Evolutionary conservation across 2,113 vertebrate species (phyloP).

Genomic region (Xiphorhynchus elegans): DNA sequence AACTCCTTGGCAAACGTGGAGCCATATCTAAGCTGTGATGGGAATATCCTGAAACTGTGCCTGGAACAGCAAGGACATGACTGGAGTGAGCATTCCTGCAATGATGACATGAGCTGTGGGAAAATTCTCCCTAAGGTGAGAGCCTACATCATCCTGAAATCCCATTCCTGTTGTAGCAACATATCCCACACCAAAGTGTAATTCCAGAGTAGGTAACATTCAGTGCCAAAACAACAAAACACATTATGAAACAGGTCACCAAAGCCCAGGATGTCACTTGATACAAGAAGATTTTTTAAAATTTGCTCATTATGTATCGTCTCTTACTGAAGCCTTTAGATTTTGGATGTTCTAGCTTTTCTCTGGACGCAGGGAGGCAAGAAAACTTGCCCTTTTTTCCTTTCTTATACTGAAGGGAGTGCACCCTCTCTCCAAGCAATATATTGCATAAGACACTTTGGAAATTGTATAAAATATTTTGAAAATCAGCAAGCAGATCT

Average conservation of each 20-base stretch:
- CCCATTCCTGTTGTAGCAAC: background rate
- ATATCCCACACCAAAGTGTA: too few species aligned
- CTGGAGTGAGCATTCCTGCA: rapidly evolving
- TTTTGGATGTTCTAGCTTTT: background rate
- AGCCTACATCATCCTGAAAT: background rate
- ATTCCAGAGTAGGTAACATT: background rate
- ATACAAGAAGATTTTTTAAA: rapidly evolving
- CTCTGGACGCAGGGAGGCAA: background rate
- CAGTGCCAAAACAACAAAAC: background rate
- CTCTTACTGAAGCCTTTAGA: background rate
- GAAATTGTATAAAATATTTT: background rate
- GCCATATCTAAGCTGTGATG: rapidly evolving
- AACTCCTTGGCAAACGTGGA: background rate
- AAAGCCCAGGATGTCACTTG: background rate
- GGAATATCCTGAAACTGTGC: background rate
- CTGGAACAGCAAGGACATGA: rapidly evolving
- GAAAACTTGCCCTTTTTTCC: background rate
- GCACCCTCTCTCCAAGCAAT: background rate
- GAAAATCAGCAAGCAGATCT: background rate
- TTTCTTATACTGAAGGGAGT: background rate
- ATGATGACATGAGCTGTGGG: background rate
- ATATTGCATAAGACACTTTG: background rate
- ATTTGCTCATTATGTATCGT: background rate
- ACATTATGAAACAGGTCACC: background rate
- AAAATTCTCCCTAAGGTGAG: background rate